A percentile compares a stretch with the other conserved stretches of the same genome.
Evolutionary conservation across 2,113 vertebrate genomes (phyloP).

Genomic region (Procavia capensis): DNA sequence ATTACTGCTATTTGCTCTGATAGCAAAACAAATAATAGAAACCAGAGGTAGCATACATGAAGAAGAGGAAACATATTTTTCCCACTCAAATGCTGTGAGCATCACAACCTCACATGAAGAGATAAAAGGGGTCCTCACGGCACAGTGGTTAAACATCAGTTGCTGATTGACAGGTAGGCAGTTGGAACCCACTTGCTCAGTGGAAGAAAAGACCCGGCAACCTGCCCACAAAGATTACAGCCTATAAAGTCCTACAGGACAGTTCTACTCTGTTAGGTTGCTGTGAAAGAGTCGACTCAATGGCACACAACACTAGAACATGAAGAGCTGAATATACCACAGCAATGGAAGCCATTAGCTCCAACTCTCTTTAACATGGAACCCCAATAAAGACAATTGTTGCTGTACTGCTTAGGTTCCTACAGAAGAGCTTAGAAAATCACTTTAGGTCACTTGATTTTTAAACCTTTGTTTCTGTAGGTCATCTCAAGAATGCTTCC

Average conservation of each 20-base stretch:
- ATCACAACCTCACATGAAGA: not conserved
- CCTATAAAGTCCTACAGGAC: not conserved
- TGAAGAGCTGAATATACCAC: not conserved
- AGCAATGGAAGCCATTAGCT: not conserved
- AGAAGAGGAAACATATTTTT: not conserved
- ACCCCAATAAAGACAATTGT: not conserved
- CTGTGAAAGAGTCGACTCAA: not conserved
- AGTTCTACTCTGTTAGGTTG: not conserved
- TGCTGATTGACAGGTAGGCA: no score
- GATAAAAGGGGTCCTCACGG: not conserved
- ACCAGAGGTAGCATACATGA: not conserved
- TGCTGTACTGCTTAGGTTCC: not conserved
- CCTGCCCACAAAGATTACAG: no score
- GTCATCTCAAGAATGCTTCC: not conserved
- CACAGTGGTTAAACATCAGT: no score
- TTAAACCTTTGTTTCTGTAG: not conserved
- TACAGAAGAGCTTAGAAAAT: not conserved
- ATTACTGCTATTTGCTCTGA: constrained; percentile 33
- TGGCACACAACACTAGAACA: not conserved
- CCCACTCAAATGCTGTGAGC: not conserved
- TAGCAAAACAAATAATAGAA: not conserved
- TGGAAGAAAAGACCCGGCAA: no score
- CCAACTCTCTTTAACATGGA: not conserved
- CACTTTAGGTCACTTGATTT: constrained; percentile 7
- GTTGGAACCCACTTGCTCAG: no score